Conservation (phyloP, 2,113 vertebrate species). For the Bagarius yarrelli region DNA sequence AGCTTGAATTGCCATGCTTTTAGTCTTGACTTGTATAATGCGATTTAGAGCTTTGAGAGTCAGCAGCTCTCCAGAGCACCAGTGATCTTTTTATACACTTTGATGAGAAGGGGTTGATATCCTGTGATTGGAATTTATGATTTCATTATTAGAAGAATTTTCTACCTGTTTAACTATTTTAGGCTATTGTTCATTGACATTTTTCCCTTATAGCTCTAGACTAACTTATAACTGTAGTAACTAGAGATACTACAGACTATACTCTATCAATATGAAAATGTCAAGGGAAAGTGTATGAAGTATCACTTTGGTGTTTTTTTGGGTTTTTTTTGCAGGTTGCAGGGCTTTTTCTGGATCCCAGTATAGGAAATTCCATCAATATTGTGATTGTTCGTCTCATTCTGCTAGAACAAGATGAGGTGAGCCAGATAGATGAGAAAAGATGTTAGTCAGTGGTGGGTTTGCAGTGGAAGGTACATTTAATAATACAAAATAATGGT, state of each 20-base stretch:
- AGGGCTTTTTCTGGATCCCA: conserved; percentile 85
- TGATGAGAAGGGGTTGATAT: neutral
- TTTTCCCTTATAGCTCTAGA: no score
- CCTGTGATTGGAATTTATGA: neutral
- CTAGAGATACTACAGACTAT: no score
- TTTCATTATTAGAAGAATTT: neutral
- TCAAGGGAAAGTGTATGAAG: neutral
- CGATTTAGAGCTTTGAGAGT: conserved; percentile 7
- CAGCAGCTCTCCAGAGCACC: neutral
- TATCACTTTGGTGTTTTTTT: neutral
- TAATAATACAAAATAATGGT: no score
- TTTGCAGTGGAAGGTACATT: neutral
- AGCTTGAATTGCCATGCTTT: neutral
- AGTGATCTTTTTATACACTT: neutral
- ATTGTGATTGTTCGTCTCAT: conserved; percentile 89
- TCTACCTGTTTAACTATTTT: no score
- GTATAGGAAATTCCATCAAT: conserved; percentile 92
- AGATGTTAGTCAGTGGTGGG: neutral
- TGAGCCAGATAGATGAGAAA: conserved; percentile 51
- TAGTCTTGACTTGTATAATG: neutral
- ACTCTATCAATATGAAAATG: no score
- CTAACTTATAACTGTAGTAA: no score
- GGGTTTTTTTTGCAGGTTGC: conserved; percentile 81
- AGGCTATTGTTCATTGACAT: no score
- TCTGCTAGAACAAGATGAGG: conserved; percentile 89